Conservation (phyloP, 1,140 invertebrate genomes). For the Bombus picipes region DNA sequence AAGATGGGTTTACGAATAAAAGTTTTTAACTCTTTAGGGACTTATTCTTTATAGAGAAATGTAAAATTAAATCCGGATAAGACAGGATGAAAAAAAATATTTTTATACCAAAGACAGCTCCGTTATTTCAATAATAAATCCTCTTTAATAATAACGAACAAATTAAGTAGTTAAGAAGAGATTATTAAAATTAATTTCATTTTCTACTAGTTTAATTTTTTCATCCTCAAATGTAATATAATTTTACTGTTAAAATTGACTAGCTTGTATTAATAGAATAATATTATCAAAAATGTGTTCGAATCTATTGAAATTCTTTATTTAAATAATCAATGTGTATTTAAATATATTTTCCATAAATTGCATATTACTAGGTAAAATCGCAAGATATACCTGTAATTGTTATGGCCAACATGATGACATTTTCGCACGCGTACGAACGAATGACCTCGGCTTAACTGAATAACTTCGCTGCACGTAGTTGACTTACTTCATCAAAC, state of each 20-base stretch:
- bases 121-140: neutral
- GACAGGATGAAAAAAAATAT: neutral
- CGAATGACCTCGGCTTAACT: neutral
- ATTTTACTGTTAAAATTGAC: neutral
- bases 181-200: neutral
- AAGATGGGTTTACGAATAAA: neutral
- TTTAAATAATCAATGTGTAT: neutral
- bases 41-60: neutral
- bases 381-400: neutral
- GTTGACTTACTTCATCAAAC: slow-evolving; percentile 11
- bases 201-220: neutral
- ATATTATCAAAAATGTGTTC: too few species aligned
- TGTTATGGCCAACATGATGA: neutral
- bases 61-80: neutral
- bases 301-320: too few species aligned
- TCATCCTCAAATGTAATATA: neutral
- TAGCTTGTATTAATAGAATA: too few species aligned
- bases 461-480: slow-evolving; percentile 1
- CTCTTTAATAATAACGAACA: neutral
- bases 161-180: neutral
- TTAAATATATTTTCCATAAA: neutral
- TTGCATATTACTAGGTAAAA: slow-evolving; percentile 11
- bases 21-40: neutral
- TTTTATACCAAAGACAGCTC: neutral
- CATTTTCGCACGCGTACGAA: slow-evolving; percentile 15